Conservation (phyloP, 1,140 invertebrate genomes). For the Calephelis nemesis region DNA sequence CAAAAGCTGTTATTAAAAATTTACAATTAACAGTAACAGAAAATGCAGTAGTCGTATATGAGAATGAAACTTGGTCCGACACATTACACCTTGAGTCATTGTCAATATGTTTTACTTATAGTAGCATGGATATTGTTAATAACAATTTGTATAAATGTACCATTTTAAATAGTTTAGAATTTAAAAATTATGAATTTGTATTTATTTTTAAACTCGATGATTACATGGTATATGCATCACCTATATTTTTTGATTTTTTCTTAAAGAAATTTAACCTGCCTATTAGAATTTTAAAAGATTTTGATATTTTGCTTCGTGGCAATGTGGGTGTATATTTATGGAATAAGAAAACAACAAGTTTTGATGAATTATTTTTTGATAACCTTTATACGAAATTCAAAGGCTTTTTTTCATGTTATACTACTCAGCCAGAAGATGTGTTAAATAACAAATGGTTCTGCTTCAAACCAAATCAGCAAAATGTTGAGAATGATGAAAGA, state of each 20-base stretch:
- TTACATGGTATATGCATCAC: slow-evolving; percentile 33
- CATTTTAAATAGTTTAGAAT: slow-evolving; percentile 26
- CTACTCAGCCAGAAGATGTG: background rate
- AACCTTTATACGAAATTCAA: slow-evolving; percentile 35
- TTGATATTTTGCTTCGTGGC: slow-evolving; percentile 24
- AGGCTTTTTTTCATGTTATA: slow-evolving; percentile 29
- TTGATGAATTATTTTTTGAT: slow-evolving; percentile 50
- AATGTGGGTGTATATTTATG: slow-evolving; percentile 48
- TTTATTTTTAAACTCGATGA: slow-evolving; percentile 27
- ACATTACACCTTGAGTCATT: slow-evolving; percentile 33
- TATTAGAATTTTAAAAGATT: slow-evolving; percentile 20
- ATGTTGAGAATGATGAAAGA: background rate
- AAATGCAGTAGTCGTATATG: slow-evolving; percentile 22
- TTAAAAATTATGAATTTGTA: slow-evolving; percentile 40
- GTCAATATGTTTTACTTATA: slow-evolving; percentile 37
- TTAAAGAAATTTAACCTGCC: slow-evolving; percentile 33
- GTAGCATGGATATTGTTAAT: slow-evolving; percentile 16
- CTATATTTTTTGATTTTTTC: slow-evolving; percentile 43
- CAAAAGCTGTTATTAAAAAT: slow-evolving; percentile 35
- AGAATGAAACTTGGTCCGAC: slow-evolving; percentile 23
- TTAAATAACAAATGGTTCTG: slow-evolving; percentile 36
- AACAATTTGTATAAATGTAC: slow-evolving; percentile 18
- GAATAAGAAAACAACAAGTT: slow-evolving; percentile 40
- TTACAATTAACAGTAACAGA: slow-evolving; percentile 39
- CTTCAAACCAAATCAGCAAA: slow-evolving; percentile 25